Conservation (phyloP, 2,888 invertebrate genomes). For the Neria commutata region DNA sequence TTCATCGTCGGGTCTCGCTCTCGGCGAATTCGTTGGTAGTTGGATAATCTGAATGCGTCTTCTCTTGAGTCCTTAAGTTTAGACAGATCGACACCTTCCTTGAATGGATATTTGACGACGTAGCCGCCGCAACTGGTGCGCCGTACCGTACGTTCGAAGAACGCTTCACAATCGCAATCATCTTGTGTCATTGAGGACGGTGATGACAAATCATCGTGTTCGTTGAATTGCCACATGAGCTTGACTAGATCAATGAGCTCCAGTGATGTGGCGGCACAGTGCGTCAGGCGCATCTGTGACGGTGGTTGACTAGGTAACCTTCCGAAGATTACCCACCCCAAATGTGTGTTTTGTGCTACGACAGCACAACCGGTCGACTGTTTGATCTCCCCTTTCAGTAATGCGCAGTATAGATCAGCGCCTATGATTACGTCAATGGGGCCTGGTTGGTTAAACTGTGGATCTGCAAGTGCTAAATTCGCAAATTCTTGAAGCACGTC, state of each 20-base stretch:
- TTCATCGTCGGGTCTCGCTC: constrained; percentile 11
- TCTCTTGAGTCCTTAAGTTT: constrained; percentile 1
- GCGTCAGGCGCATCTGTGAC: background rate
- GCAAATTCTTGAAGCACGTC: constrained; percentile 17
- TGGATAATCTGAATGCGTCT: constrained; percentile 9
- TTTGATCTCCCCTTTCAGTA: constrained; percentile 20
- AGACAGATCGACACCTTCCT: background rate
- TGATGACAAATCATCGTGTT: constrained; percentile 14
- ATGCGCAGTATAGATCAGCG: constrained; percentile 13
- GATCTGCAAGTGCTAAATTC: constrained; percentile 16
- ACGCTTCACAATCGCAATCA: constrained; percentile 12
- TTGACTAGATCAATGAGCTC: constrained; percentile 15
- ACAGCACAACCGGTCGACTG: background rate
- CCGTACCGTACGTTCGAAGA: constrained; percentile 10
- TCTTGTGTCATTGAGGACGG: constrained; percentile 13
- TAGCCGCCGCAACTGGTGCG: constrained; percentile 13
- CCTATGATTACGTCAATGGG: constrained; percentile 16
- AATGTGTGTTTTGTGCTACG: constrained; percentile 7
- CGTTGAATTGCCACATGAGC: constrained; percentile 12
- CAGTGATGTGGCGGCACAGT: background rate
- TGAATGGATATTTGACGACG: constrained; percentile 15
- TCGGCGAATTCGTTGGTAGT: constrained; percentile 3
- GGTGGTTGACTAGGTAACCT: constrained; percentile 11
- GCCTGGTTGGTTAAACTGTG: constrained; percentile 5
- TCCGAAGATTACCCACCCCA: constrained; percentile 14